Conservation (phyloP, 1,140 invertebrate species). For the Agrypnia vestita region DNA sequence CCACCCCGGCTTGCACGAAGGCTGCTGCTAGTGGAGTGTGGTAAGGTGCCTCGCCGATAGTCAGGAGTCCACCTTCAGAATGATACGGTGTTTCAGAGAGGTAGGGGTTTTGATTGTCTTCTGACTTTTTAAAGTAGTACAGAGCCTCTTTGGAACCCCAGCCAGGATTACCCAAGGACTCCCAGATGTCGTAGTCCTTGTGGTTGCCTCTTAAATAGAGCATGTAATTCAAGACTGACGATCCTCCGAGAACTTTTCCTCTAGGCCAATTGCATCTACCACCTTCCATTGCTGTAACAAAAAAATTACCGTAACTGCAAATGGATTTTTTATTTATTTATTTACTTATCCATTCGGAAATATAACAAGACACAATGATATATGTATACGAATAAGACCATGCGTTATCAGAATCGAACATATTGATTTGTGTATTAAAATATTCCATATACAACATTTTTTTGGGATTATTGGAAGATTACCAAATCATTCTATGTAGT, state of each 20-base stretch:
- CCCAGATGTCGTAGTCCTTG: slow-evolving; percentile 96
- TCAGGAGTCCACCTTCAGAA: slow-evolving; percentile 84
- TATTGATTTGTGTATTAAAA: too few relatives aligned
- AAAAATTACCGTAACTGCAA: too few relatives aligned
- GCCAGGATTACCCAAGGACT: slow-evolving; percentile 88
- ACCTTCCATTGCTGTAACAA: slow-evolving; percentile 82
- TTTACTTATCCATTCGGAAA: too few relatives aligned
- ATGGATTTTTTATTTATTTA: too few relatives aligned
- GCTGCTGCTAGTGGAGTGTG: slow-evolving; percentile 87
- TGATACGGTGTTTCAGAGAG: slow-evolving; percentile 85
- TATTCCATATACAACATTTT: too few relatives aligned
- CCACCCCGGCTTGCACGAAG: slow-evolving; percentile 90
- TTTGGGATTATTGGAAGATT: too few relatives aligned
- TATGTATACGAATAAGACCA: too few relatives aligned
- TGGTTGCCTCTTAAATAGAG: slow-evolving; percentile 95
- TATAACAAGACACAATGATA: too few relatives aligned
- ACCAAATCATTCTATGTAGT: too few relatives aligned
- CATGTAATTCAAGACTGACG: slow-evolving; percentile 95
- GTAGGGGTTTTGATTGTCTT: slow-evolving; percentile 91
- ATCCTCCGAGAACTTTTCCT: slow-evolving; percentile 77
- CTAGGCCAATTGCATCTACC: slow-evolving; percentile 91
- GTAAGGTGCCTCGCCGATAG: slow-evolving; percentile 89
- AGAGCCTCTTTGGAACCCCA: slow-evolving; percentile 92
- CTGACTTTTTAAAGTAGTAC: slow-evolving; percentile 94
- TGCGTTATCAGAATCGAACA: too few relatives aligned